Conservation (phyloP, 2,888 invertebrate species). For the Melanotus villosus region DNA sequence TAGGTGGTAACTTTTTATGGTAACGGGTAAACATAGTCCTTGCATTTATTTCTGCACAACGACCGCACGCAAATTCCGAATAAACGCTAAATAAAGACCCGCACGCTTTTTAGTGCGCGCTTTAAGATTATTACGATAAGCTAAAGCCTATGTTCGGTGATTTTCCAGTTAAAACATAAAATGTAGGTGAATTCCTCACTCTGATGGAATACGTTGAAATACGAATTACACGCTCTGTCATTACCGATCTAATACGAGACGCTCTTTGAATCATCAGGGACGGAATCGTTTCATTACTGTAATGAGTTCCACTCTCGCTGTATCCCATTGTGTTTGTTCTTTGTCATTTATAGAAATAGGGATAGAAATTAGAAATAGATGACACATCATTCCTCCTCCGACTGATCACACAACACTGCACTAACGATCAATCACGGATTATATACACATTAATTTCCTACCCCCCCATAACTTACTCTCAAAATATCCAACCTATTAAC, state of each 20-base stretch:
- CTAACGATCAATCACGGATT: slow-evolving; percentile 25
- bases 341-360: slow-evolving; percentile 59
- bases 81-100: slow-evolving; percentile 33
- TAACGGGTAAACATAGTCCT: slow-evolving; percentile 59
- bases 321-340: slow-evolving; percentile 61
- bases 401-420: slow-evolving; percentile 41
- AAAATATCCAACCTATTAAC: no score
- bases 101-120: slow-evolving; percentile 15
- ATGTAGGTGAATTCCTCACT: slow-evolving; percentile 10
- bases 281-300: slow-evolving; percentile 64
- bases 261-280: slow-evolving; percentile 59
- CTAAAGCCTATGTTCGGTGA: background rate
- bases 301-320: slow-evolving; percentile 56
- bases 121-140: slow-evolving; percentile 25
- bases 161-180: slow-evolving; percentile 3
- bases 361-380: slow-evolving; percentile 62
- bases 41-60: slow-evolving; percentile 50
- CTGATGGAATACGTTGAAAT: slow-evolving; percentile 10
- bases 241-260: slow-evolving; percentile 62
- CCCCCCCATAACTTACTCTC: no score
- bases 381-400: slow-evolving; percentile 59
- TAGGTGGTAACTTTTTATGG: slow-evolving; percentile 64
- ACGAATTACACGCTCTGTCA: slow-evolving; percentile 53
- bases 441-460: slow-evolving; percentile 3
- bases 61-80: slow-evolving; percentile 41